A percentile compares a stretch with the other conserved stretches of the same genome.
Evolutionary conservation across 1,140 invertebrate species (phyloP).

Genomic region (Drosophila seguyi): DNA sequence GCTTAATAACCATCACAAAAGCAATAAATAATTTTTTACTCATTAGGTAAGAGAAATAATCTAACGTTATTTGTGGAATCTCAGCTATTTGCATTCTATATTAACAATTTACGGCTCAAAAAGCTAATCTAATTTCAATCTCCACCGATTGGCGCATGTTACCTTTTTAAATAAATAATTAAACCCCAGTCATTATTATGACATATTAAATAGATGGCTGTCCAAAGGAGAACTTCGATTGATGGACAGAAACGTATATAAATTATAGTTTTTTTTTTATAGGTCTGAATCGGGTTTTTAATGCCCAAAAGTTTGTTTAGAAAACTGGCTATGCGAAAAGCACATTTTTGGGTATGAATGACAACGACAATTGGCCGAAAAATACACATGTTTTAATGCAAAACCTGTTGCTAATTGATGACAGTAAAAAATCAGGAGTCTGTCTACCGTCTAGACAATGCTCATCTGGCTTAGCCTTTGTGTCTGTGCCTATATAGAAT

Average conservation of each 20-base stretch:
- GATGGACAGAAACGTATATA: slow-evolving; percentile 2
- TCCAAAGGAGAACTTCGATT: slow-evolving; percentile 21
- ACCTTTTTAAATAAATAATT: slow-evolving; percentile 1
- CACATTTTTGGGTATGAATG: slow-evolving; percentile 9
- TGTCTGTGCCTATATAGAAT: background rate
- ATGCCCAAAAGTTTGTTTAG: slow-evolving; percentile 3
- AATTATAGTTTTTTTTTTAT: background rate
- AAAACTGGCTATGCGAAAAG: background rate
- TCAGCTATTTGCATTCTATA: background rate
- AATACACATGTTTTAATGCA: background rate
- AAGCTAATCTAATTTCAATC: slow-evolving; percentile 3
- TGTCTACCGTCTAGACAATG: slow-evolving; percentile 25
- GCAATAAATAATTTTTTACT: no score
- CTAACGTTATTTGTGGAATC: background rate
- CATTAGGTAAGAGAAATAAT: background rate
- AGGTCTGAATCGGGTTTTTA: background rate
- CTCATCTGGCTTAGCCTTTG: slow-evolving; percentile 4
- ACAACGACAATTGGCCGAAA: background rate
- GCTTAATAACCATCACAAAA: background rate
- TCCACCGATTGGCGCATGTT: slow-evolving; percentile 1
- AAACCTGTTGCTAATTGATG: slow-evolving; percentile 15
- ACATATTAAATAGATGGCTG: background rate
- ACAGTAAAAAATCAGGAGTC: slow-evolving; percentile 21
- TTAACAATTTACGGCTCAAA: background rate
- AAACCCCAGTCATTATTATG: slow-evolving; percentile 2